Conservation (phyloP, 2,113 vertebrate species). For the Seriola aureovittata region DNA sequence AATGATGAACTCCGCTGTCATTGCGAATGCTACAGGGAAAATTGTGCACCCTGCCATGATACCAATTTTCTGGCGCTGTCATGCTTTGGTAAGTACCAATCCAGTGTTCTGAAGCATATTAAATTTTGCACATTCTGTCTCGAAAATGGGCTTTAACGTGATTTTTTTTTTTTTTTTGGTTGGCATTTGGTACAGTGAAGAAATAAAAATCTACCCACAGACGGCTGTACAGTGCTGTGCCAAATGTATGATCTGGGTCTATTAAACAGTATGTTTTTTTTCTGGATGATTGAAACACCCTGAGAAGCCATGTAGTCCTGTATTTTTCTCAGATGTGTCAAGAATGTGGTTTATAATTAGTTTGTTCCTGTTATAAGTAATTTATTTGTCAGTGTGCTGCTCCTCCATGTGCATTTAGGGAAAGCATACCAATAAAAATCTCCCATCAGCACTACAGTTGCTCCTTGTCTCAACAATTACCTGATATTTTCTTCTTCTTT, state of each 20-base stretch:
- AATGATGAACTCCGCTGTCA: conserved; percentile 58
- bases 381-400: neutral
- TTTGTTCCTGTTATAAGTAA: neutral
- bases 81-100: conserved; percentile 50
- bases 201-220: conserved; percentile 23
- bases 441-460: neutral
- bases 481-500: conserved; percentile 4
- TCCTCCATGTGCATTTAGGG: neutral
- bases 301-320: neutral
- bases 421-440: neutral
- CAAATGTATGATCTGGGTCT: conserved; percentile 5
- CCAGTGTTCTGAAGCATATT: conserved; percentile 36
- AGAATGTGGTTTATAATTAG: neutral
- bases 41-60: conserved; percentile 47
- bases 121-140: conserved; percentile 39
- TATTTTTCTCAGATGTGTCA: neutral
- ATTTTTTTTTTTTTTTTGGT: neutral
- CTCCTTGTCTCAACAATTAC: neutral
- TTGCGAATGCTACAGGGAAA: conserved; percentile 34
- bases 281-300: conserved; percentile 4
- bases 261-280: conserved; percentile 20
- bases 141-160: conserved; percentile 32
- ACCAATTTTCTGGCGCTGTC: conserved; percentile 44
- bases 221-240: neutral
- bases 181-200: conserved; percentile 10